Base-by-base conservation (phyloP, 2,113 vertebrate species). In the Trogon surrucura region DNA sequence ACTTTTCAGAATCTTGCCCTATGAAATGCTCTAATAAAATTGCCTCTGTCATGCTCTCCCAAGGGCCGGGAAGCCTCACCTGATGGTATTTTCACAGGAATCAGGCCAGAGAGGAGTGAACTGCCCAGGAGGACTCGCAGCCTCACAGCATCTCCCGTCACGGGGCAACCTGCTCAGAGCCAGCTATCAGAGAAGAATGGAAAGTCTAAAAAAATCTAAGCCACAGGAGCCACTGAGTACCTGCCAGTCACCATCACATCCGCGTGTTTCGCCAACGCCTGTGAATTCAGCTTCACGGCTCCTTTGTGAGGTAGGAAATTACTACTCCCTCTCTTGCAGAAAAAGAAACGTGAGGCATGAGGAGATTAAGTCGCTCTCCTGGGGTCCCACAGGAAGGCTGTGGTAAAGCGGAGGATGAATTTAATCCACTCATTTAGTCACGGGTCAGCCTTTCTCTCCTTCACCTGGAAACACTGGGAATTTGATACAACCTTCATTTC, bases 231-330 rank as follows among this genome's bases (percentile, higher is more conserved):
- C 32, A 32, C 18, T 50, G 56, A 36, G 57, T 64, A 27, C 69
- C 65, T 45, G 20, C 72, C 50, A 47, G 56, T 60, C 34, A 48
- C 13, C 5, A 2, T 38, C 60, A 32, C 17, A 62, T 62, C 58
- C 0, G 0, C 61, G 78, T 32, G 58, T 89, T 75, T 82, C 87
- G 58, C n/a, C 48, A 36, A 13, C 0, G 0, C 22, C 48, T 30
- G 26, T 5, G 34, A 47, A 41, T 71, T 56, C 75, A 58, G 72
- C 71, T 91, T 83, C 82, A 71, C 64, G 74, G 54, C 77, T 88
- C 80, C 57, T 57, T 38, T 64, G 41, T 69, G 65, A 93, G 95
- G 95, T 89, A 93, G 69, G 92, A 78, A 84, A 92, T 69, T 9
- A 53, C 65, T 36, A 11, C 64, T 93, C 57, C 64, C 41, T 64